Evolutionary conservation across 2,113 vertebrate species (phyloP).

Genomic region (Trogon melanurus): DNA sequence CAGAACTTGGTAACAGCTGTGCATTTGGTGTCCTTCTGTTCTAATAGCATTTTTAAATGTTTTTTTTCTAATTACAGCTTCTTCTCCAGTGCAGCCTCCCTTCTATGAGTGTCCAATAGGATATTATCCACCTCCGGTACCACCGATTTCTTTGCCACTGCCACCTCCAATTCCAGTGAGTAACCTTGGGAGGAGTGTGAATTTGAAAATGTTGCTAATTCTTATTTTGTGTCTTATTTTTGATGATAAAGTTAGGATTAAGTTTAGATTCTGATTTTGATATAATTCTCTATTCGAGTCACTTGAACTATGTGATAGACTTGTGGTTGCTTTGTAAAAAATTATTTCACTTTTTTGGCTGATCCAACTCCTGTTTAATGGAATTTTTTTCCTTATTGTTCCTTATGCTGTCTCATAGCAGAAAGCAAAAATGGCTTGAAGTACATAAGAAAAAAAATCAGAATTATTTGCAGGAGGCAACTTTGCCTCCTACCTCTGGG

Average conservation of each 20-base stretch:
- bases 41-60: background rate
- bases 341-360: background rate
- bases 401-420: background rate
- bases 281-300: background rate
- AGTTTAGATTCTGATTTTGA: background rate
- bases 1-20: background rate
- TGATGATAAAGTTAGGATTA: background rate
- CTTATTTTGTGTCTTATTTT: background rate
- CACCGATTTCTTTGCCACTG: slow-evolving; percentile 73
- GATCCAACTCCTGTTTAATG: background rate
- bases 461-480: background rate
- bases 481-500: background rate
- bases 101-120: slow-evolving; percentile 79
- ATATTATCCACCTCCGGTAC: slow-evolving; percentile 76
- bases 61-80: slow-evolving; percentile 56
- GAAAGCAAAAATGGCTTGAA: background rate
- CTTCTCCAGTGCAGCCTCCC: slow-evolving; percentile 77
- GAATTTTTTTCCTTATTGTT: background rate
- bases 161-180: slow-evolving; percentile 80
- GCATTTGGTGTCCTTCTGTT: background rate
- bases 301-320: background rate
- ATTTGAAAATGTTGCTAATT: background rate
- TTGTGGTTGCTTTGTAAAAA: background rate
- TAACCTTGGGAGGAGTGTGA: background rate
- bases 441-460: background rate